Conservation (phyloP, 2,797 vertebrate genomes). For the Cirrhinus molitorella region DNA sequence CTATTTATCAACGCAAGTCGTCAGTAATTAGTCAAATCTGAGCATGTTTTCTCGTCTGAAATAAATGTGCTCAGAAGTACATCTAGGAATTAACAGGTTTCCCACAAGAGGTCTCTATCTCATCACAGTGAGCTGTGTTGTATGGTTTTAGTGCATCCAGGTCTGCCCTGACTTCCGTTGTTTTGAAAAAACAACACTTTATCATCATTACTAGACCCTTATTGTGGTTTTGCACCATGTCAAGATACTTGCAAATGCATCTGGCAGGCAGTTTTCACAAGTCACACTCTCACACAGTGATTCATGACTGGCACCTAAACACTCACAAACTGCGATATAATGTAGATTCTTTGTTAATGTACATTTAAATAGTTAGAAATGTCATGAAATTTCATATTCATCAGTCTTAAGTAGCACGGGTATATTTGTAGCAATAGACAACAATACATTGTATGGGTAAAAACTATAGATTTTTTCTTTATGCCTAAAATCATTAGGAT, state of each 20-base stretch:
- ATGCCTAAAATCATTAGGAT: no score
- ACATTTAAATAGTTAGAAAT: background rate
- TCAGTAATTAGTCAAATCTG: background rate
- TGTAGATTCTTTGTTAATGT: background rate
- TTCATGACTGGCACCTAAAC: background rate
- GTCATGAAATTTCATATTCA: no score
- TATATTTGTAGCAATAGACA: no score
- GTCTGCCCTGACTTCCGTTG: background rate
- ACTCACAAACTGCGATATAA: background rate
- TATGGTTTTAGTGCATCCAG: background rate
- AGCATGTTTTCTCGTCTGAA: background rate
- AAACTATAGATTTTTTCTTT: no score
- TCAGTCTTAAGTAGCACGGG: no score
- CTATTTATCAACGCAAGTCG: background rate
- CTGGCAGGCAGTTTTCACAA: background rate
- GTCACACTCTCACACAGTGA: background rate
- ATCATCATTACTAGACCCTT: background rate
- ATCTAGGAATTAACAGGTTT: background rate
- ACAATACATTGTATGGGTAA: no score
- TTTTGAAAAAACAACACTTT: background rate
- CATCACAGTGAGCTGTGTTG: background rate
- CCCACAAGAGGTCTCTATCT: background rate
- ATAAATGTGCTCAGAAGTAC: background rate
- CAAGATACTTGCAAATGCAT: background rate
- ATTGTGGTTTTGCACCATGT: background rate